Evolutionary conservation across 23 tunicate species (phyloP).

Genomic region (Ascidia mentula): DNA sequence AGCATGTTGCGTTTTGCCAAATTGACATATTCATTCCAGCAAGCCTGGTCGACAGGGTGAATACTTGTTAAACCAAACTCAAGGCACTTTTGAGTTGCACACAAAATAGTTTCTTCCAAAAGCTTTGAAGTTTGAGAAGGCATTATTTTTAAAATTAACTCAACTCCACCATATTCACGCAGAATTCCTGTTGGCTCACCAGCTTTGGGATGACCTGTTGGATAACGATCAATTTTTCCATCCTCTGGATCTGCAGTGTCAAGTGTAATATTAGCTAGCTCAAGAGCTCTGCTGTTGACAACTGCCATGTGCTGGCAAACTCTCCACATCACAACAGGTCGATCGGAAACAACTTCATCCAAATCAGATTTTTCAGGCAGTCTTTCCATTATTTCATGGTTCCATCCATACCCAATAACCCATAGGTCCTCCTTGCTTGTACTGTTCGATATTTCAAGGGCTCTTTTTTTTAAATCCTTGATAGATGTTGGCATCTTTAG

Average conservation of each 20-base stretch:
- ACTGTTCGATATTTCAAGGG: constrained; percentile 14
- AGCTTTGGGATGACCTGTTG: constrained; percentile 39
- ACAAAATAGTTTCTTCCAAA: constrained; percentile 35
- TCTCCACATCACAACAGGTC: constrained; percentile 55
- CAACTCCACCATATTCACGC: constrained; percentile 44
- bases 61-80: constrained; percentile 81
- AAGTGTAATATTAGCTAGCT: constrained; percentile 30
- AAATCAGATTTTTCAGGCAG: constrained; percentile 56
- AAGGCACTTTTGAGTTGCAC: constrained; percentile 56
- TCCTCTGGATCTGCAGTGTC: constrained; percentile 15
- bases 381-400: constrained; percentile 55
- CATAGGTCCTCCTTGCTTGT: constrained; percentile 9
- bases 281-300: constrained; percentile 57
- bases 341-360: constrained; percentile 50
- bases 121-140: constrained; percentile 37
- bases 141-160: not conserved
- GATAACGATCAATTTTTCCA: constrained; percentile 49
- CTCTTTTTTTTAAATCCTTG: constrained; percentile 34
- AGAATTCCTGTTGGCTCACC: constrained; percentile 77
- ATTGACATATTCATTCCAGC: constrained; percentile 57
- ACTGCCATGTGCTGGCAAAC: constrained; percentile 51
- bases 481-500: constrained; percentile 45
- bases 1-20: constrained; percentile 60
- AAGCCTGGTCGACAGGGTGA: constrained; percentile 57
- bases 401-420: constrained; percentile 62